phyloP scores from a whole-genome alignment of 2,888 invertebrate species.

The Leptopilina drosophilae region DNA sequence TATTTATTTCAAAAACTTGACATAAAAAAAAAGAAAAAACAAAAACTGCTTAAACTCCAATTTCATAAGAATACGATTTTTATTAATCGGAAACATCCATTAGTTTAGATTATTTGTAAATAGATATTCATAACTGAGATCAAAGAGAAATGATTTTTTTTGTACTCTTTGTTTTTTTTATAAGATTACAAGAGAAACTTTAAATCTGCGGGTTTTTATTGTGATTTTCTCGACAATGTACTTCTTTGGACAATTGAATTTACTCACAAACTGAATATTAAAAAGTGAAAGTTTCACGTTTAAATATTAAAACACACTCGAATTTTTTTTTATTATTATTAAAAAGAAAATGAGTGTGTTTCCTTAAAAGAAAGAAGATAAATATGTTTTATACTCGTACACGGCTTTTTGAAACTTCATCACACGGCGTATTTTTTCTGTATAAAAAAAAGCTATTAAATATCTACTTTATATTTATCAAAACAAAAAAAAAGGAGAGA shows the following conservation, averaged over 20 bases:
- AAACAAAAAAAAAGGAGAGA: not conserved
- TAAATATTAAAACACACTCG: conserved; percentile 3
- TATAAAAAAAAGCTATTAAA: conserved; percentile 12
- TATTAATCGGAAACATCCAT: conserved; percentile 8
- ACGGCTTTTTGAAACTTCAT: not conserved
- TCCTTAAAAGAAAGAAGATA: not conserved
- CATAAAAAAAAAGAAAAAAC: too few species aligned
- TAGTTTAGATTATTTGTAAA: conserved; percentile 46
- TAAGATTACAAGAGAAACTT: conserved; percentile 21
- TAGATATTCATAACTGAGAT: conserved; percentile 49
- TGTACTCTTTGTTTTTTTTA: conserved; percentile 43
- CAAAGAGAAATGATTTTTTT: conserved; percentile 43
- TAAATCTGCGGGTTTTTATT: conserved; percentile 46
- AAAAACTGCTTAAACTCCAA: conserved; percentile 35
- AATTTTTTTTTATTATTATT: conserved; percentile 7
- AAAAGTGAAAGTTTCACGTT: conserved; percentile 17
- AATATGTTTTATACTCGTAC: conserved; percentile 31
- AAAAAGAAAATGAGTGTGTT: conserved; percentile 19
- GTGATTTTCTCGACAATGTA: conserved; percentile 1
- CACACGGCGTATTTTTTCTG: conserved; percentile 9
- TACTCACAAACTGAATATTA: not conserved
- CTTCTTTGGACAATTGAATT: not conserved
- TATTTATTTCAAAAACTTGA: conserved; percentile 13
- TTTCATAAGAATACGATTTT: conserved; percentile 49
- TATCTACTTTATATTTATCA: conserved; percentile 25